Base-by-base conservation (phyloP, 2,113 vertebrate species). In the Zosterops pallidus region DNA sequence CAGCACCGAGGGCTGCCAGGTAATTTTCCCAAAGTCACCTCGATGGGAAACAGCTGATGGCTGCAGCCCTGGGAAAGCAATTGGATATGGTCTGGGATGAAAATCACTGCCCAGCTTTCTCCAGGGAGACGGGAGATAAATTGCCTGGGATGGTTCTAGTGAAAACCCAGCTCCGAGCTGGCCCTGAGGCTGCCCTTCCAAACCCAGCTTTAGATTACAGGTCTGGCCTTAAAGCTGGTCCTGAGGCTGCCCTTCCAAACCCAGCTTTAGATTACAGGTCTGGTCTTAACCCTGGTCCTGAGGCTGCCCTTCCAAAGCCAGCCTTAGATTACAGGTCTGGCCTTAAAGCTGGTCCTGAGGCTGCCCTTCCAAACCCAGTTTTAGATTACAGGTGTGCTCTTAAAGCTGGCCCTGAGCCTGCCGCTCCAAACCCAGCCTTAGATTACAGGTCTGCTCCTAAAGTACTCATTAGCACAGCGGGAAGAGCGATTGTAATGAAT, bases 391-490 rank as follows among this genome's bases (percentile, higher is more conserved):
- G 84, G 12, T 47, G 21, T 47, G 46, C 11, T 11, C 21, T 47
- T 47, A 47, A 47, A 16, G 80, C 90, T 17, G 39, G 5, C 12
- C 33, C 57, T 0, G 2, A 29, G 13, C 26, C 47, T 47, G 22
- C 47, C 22, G 22, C 7, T 47, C 22, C 11, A 47, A 47, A 47
- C 11, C 22, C 74, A 12, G 65, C 37, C 59, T 42, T 44, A 50
- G 44, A 53, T 79, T 53, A 49, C 65, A 59, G 81, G 14, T 25
- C 78, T 85, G 3, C 33, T 47, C 26, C 2, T 11, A 46, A 49
- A 95, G 63, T 0, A 55, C 78, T 97, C 93, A 77, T 96, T 94
- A 94, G 67, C 53, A 5, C 78, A 6, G n/a, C 59, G 19, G 7
- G 6, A 31, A 53, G 91, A 46, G 91, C 37, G 42, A 9, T 8